A percentile compares a stretch with the other conserved stretches of the same genome.
These are phyloP conservation scores for Thaumatotibia leucotreta DNA, from an alignment of 1,140 invertebrate species.

Conservation along the genomic window DNA sequence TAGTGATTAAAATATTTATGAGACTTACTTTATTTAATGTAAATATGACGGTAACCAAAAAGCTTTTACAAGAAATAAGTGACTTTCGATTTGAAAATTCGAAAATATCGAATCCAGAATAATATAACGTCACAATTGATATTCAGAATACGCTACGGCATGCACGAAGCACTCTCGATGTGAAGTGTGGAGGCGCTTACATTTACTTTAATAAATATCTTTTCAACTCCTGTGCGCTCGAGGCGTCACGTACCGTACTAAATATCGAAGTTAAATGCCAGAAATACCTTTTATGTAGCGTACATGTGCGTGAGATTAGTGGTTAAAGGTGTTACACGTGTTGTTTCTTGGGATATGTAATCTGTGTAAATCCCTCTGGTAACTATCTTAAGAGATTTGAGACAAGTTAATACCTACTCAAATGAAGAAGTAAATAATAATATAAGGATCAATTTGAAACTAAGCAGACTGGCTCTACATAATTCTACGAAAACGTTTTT, in stretches of 20 bases:
- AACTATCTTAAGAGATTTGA: background rate
- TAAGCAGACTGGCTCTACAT: too few relatives aligned
- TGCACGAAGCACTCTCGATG: background rate
- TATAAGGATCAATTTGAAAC: too few relatives aligned
- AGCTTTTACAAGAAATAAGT: background rate
- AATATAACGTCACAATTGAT: slow-evolving; percentile 6
- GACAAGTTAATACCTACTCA: background rate
- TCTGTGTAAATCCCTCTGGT: background rate
- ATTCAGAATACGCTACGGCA: background rate
- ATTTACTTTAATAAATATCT: slow-evolving; percentile 10
- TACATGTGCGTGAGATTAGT: background rate
- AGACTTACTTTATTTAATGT: too few relatives aligned
- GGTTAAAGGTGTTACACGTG: background rate
- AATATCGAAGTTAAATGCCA: background rate
- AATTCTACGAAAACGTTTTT: too few relatives aligned
- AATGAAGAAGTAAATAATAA: too few relatives aligned
- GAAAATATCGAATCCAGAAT: background rate
- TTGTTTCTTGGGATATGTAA: background rate
- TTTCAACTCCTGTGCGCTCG: background rate
- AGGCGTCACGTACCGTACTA: background rate
- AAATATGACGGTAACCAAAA: background rate
- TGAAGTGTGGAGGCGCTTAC: slow-evolving; percentile 2
- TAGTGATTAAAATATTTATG: too few relatives aligned
- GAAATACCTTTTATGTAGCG: background rate
- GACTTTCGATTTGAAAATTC: background rate